Evolutionary conservation across 2,797 vertebrate genomes (phyloP).

Genomic region (Sebastiscus tertius): DNA sequence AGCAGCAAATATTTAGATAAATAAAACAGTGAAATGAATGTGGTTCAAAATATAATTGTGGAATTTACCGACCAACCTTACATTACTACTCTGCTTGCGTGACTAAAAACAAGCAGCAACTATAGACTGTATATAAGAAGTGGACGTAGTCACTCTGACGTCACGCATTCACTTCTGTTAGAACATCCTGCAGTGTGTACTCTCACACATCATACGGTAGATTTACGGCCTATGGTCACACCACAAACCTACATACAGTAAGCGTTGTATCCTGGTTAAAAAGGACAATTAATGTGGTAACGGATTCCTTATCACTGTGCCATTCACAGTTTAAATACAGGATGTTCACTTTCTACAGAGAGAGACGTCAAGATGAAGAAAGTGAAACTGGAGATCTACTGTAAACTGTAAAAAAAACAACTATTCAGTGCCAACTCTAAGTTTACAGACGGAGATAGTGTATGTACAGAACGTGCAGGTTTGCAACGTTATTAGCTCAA

Average conservation of each 20-base stretch:
- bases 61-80: neutral
- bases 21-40: neutral
- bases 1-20: neutral
- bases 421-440: neutral
- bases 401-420: neutral
- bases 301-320: neutral
- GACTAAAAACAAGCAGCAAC: neutral
- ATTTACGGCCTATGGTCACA: neutral
- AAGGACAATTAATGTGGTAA: neutral
- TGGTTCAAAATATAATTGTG: neutral
- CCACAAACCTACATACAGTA: neutral
- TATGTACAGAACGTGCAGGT: slow-evolving; percentile 10
- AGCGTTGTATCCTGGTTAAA: neutral
- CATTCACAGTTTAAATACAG: neutral
- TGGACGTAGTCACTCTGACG: too few relatives aligned
- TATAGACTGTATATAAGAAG: too few relatives aligned
- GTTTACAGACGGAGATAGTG: neutral
- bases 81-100: neutral
- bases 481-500: neutral
- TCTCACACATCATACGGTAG: neutral
- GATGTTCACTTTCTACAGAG: neutral
- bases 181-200: neutral
- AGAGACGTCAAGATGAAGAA: neutral
- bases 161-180: neutral
- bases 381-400: neutral